Evolutionary conservation across 2,113 vertebrate species (phyloP), one percentile per base, ranked within the genome.

Genomic region (Lophura nycthemera): DNA sequence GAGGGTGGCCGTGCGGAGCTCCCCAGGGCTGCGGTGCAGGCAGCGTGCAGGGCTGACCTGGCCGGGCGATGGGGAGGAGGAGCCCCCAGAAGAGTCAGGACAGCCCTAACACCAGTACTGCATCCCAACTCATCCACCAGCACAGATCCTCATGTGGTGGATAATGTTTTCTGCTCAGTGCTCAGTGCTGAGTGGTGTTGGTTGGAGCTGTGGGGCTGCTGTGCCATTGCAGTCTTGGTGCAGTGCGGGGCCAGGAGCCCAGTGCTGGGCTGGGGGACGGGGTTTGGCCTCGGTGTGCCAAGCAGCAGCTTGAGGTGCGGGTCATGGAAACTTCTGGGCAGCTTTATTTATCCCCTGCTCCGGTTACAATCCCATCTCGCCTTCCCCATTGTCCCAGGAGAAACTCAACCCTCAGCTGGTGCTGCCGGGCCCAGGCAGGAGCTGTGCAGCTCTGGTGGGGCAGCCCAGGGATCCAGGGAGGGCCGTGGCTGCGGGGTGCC

Each of bases 341-440:
- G 93, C 94, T 94, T 96, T 90, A 95, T 96, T 96, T 96, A 95
- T 92, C 83, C 89, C 56, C 67, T 0, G 32, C 84, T 96, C 96
- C 47, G 16, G 87, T 96, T 96, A 96, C 95, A 90, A 76, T 73
- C 89, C 86, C 86, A 20, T 83, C 82, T 82, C 3, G 66, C 70
- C 71, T 89, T 90, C 81, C 74, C 94, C 84, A 96, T 96, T 96
- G 96, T 96, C 92, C 36, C 0, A 63, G 73, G 94, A 82, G 81
- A 95, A 94, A 91, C 80, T 87, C 63, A 90, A 95, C 73, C 83
- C 90, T 73, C 86, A 87, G 92, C 88, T 88, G 92, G 86, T 90
- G 92, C 48, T 11, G 14, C 40, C 1, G 48, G 42, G 88, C 27
- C 9, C 3, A 7, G 52, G 14, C 14, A 29, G 52, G 27, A 54